A percentile compares a stretch with the other conserved stretches of the same genome.
phyloP scores from a whole-genome alignment of 1,140 invertebrate genomes.

The Lepidurus apus region DNA sequence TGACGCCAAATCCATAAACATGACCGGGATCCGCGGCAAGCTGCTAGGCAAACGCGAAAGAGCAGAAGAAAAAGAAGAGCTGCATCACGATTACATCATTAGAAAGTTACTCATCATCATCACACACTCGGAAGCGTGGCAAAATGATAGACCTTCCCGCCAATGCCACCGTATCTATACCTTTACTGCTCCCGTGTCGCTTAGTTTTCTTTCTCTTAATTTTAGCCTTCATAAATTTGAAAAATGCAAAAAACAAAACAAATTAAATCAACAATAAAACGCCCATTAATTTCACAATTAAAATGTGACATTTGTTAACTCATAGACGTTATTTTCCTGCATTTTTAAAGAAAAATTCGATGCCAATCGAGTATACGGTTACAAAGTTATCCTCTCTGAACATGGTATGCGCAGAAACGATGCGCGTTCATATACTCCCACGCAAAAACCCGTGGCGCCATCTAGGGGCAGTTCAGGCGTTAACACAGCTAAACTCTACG shows the following conservation, averaged over 20 bases:
- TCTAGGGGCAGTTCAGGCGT: too few species aligned
- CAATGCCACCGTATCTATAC: background rate
- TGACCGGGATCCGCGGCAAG: slow-evolving; percentile 8
- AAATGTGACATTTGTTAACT: too few species aligned
- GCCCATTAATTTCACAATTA: too few species aligned
- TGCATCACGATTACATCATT: slow-evolving; percentile 19
- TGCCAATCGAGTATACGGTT: too few species aligned
- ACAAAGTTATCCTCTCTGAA: too few species aligned
- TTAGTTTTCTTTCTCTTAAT: too few species aligned
- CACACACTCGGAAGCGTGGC: background rate
- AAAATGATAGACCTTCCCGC: background rate
- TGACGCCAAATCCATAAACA: background rate
- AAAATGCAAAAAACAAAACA: background rate
- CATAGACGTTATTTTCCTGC: too few species aligned
- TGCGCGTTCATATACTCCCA: too few species aligned
- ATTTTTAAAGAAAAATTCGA: too few species aligned
- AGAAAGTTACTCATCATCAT: slow-evolving; percentile 15
- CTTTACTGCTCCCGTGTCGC: background rate
- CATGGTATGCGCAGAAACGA: too few species aligned
- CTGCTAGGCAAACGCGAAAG: background rate
- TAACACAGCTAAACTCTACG: too few species aligned
- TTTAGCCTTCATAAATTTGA: background rate
- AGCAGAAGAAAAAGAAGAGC: background rate
- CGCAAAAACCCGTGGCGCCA: too few species aligned
- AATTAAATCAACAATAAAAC: background rate